Base-by-base conservation (phyloP, 2,888 invertebrate genomes). In the Sinodicranocentrus sp. region DNA sequence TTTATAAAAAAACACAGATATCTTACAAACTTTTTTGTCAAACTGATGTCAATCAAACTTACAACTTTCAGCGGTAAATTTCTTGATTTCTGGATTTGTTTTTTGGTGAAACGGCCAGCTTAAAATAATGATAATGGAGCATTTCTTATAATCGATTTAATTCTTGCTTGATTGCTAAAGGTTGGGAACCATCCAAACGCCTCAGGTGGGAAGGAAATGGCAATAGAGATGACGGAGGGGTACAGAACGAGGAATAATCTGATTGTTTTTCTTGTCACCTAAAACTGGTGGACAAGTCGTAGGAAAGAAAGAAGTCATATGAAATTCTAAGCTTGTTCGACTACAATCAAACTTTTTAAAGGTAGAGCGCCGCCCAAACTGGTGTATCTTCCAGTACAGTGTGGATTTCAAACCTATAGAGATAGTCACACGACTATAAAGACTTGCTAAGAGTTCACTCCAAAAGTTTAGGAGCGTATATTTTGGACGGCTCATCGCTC, bases 401-500 rank as follows among this genome's bases (percentile, higher is more conserved):
- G 95, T 96, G 0, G 95, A 95, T 86, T 94, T 95, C 87, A 90
- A 91, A 0, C 96, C 96, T 0, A 94, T 94, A 0, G 93, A 95
- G 84, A 95, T 96, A 84, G 91, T 92, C 48, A 94, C 94, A 0
- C 2, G 89, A 0, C 90, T 93, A 0, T 92, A 94, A 94, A 88
- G 92, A 90, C 0, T 90, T 95, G 1, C 86, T 96, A 0, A 91
- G 91, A 13, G 90, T 92, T 0, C 94, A 95, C 84, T 91, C 91
- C 2, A 90, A 91, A 0, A 89, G 88, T 0, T 89, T 95, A 5
- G 94, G 94, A 0, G 94, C 91, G 0, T 89, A 89, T 63, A 90
- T 96, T 0, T 96, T 95, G 90, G 96, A 96, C 90, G 96, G 96
- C 0, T 92, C 94, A 0, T 91, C 93, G 0, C 85, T 96, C 15